phyloP scores from a whole-genome alignment of 2,113 vertebrate genomes.

The Silurus asotus region DNA sequence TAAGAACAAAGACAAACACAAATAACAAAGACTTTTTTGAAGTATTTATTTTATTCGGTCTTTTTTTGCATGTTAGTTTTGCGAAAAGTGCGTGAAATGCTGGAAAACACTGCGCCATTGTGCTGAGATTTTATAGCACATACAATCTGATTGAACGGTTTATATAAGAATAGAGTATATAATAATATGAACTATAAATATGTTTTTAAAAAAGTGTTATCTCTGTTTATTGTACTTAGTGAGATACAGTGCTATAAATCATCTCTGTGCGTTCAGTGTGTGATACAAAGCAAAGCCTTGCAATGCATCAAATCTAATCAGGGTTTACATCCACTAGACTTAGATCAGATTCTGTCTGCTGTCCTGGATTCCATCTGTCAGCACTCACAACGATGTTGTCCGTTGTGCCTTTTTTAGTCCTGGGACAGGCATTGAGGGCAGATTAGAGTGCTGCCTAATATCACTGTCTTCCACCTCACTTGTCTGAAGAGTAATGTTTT shows the following conservation, averaged over 20 bases:
- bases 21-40: neutral
- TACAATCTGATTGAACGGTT: neutral
- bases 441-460: conserved; percentile 46
- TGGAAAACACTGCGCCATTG: neutral
- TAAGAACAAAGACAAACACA: neutral
- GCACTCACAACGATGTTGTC: neutral
- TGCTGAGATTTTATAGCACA: neutral
- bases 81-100: neutral
- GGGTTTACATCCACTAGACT: neutral
- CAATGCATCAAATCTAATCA: conserved; percentile 6
- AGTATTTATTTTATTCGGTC: neutral
- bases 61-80: neutral
- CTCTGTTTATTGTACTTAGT: conserved; percentile 31
- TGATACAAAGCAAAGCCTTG: conserved; percentile 8
- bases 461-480: conserved; percentile 48
- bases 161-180: neutral
- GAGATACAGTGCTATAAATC: conserved; percentile 35
- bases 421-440: conserved; percentile 25
- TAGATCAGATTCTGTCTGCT: conserved; percentile 1
- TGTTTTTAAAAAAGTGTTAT: conserved; percentile 13
- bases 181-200: conserved; percentile 2
- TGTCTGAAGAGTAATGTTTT: conserved; percentile 39
- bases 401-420: conserved; percentile 22
- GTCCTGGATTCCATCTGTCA: conserved; percentile 16
- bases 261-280: neutral